phyloP scores from a whole-genome alignment of 2,797 vertebrate species.

The Pseudochromis fuscus region DNA sequence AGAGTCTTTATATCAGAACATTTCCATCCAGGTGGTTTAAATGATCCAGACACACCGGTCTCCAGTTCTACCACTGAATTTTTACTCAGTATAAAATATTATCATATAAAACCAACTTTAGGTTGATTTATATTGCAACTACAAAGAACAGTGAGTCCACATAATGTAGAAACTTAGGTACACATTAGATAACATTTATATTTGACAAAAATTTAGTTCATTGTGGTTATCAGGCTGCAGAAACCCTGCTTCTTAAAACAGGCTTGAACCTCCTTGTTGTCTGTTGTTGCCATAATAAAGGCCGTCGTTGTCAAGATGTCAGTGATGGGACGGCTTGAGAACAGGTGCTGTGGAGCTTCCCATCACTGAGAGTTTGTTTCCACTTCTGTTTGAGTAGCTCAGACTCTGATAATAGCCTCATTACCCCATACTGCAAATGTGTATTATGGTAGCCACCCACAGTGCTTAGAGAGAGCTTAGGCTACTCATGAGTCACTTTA shows the following conservation, averaged over 20 bases:
- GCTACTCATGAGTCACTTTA: not conserved
- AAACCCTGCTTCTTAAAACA: constrained; percentile 1
- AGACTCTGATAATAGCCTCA: constrained; percentile 52
- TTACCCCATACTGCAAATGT: constrained; percentile 29
- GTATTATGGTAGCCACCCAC: not conserved
- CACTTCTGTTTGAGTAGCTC: constrained; percentile 37
- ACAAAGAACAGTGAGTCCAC: not conserved
- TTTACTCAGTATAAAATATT: not conserved
- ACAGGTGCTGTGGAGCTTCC: constrained; percentile 54
- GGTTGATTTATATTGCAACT: not conserved
- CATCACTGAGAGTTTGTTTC: constrained; percentile 28
- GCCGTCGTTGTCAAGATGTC: constrained; percentile 25
- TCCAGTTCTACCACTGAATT: not conserved
- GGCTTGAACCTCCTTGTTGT: not conserved
- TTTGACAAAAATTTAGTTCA: not conserved
- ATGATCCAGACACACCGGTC: not conserved
- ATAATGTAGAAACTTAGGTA: not conserved
- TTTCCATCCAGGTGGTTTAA: not conserved
- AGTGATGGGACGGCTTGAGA: constrained; percentile 39
- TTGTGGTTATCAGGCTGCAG: not conserved
- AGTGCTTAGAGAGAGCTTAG: not conserved
- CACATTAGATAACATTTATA: not conserved
- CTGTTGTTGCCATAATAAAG: constrained; percentile 55
- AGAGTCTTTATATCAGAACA: not conserved
- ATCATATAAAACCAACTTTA: not conserved